A percentile compares a stretch with the other conserved stretches of the same genome.
phyloP scores from a whole-genome alignment of 2,888 invertebrate genomes.

The Microctonus hyperodae region DNA sequence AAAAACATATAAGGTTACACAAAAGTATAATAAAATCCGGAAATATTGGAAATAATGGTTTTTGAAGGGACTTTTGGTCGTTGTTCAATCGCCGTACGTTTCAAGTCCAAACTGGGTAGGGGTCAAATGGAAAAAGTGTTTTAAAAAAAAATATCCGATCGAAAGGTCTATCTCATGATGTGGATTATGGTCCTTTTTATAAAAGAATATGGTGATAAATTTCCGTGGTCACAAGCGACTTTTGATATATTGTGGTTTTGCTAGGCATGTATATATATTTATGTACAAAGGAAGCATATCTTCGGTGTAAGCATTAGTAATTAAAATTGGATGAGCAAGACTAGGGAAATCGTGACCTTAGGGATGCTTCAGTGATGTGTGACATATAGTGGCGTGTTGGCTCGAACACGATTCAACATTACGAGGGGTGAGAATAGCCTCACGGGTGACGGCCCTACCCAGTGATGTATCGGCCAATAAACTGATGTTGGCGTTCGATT shows the following conservation, averaged over 20 bases:
- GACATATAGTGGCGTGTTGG: conserved; percentile 34
- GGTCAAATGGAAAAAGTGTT: conserved; percentile 21
- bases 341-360: conserved; percentile 30
- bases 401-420: conserved; percentile 20
- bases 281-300: conserved; percentile 12
- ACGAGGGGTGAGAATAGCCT: conserved; percentile 36
- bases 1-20: not conserved
- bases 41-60: conserved; percentile 31
- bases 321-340: conserved; percentile 43
- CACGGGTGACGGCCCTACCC: conserved; percentile 45
- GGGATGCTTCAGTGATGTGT: conserved; percentile 36
- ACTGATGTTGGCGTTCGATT: conserved; percentile 58
- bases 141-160: conserved; percentile 35
- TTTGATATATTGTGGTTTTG: conserved; percentile 41
- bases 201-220: conserved; percentile 25
- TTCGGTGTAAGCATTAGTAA: conserved; percentile 40
- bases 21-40: conserved; percentile 12
- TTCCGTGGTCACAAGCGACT: conserved; percentile 25
- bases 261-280: conserved; percentile 28
- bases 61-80: conserved; percentile 19
- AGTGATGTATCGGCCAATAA: conserved; percentile 61
- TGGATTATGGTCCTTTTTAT: not conserved
- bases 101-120: conserved; percentile 9
- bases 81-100: conserved; percentile 33
- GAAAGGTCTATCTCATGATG: conserved; percentile 22